These are phyloP conservation scores for Drosophila parvula DNA, from an alignment of 1,140 invertebrate species.

Conservation along the genomic window DNA sequence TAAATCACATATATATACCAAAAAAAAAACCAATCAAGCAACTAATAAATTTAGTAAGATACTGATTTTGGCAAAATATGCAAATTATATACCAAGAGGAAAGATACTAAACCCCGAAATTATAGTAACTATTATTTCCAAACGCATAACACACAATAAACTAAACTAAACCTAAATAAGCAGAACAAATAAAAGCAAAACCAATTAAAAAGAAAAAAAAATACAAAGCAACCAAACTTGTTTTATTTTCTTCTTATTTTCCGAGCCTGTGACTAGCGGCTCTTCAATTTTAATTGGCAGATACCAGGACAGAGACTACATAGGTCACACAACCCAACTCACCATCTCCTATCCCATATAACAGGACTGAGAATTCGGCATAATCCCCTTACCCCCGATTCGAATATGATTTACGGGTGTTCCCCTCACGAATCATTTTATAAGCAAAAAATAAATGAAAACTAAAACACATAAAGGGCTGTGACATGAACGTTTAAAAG, in stretches of 20 bases:
- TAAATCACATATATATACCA: conserved; percentile 72
- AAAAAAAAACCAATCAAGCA: conserved; percentile 49
- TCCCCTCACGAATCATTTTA: conserved; percentile 33
- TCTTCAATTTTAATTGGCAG: conserved; percentile 61
- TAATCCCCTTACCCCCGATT: conserved; percentile 25
- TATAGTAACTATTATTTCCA: conserved; percentile 77
- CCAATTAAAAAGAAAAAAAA: conserved; percentile 60
- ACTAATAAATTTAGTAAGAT: conserved; percentile 66
- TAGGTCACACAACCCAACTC: conserved; percentile 28
- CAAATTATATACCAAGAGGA: conserved; percentile 66
- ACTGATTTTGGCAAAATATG: conserved; percentile 82
- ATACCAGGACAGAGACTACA: conserved; percentile 52
- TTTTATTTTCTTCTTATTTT: conserved; percentile 71
- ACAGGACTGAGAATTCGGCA: conserved; percentile 64
- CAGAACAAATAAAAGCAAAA: conserved; percentile 73
- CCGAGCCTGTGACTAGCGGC: conserved; percentile 32
- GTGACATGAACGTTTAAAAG: conserved; percentile 74
- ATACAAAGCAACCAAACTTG: conserved; percentile 65
- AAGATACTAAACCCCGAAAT: conserved; percentile 61
- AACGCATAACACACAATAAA: conserved; percentile 65
- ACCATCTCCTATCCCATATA: conserved; percentile 12
- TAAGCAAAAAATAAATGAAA: conserved; percentile 55
- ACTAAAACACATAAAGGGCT: conserved; percentile 67
- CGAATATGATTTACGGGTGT: conserved; percentile 24
- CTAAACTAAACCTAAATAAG: conserved; percentile 52